Percentiles rank a stretch among this genome's conserved stretches.
phyloP scores from a whole-genome alignment of 2,888 invertebrate genomes.

The Xestobium rufovillosum region DNA sequence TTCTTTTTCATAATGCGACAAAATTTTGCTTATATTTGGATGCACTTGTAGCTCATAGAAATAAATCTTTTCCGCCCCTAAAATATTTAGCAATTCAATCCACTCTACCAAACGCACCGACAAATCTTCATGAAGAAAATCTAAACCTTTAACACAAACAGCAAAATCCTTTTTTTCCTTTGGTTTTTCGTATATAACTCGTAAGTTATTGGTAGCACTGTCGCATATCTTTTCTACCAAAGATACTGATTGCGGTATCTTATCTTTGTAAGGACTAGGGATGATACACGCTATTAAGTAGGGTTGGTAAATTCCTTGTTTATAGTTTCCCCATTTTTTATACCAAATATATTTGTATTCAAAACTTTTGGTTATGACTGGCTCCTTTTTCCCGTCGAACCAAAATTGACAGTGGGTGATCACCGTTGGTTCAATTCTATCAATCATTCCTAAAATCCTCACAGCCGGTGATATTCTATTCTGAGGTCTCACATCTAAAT shows the following conservation, averaged over 20 bases:
- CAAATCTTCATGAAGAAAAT: conserved; percentile 85
- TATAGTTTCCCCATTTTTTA: conserved; percentile 90
- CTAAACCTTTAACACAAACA: conserved; percentile 89
- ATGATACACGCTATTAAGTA: conserved; percentile 84
- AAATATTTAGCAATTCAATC: conserved; percentile 78
- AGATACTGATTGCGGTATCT: conserved; percentile 76
- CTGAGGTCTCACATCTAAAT: conserved; percentile 71
- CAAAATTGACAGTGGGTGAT: conserved; percentile 82
- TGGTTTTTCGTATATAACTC: conserved; percentile 74
- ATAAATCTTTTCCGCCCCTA: conserved; percentile 88
- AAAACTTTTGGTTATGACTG: conserved; percentile 71
- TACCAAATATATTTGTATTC: conserved; percentile 95
- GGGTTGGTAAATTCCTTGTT: conserved; percentile 84
- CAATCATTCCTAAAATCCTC: conserved; percentile 76
- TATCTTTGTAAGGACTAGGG: conserved; percentile 63
- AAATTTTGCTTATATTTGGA: conserved; percentile 81
- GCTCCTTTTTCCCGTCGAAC: conserved; percentile 78
- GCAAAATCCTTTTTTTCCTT: conserved; percentile 71
- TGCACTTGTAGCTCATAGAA: conserved; percentile 89
- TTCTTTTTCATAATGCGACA: conserved; percentile 50
- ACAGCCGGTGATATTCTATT: conserved; percentile 77
- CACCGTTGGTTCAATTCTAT: conserved; percentile 77
- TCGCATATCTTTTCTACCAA: conserved; percentile 80
- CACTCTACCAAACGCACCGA: conserved; percentile 88
- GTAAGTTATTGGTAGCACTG: conserved; percentile 74